A percentile compares a stretch with the other conserved stretches of the same genome.
phyloP scores from a whole-genome alignment of 2,113 vertebrate species.

The Rhinogobius similis region DNA sequence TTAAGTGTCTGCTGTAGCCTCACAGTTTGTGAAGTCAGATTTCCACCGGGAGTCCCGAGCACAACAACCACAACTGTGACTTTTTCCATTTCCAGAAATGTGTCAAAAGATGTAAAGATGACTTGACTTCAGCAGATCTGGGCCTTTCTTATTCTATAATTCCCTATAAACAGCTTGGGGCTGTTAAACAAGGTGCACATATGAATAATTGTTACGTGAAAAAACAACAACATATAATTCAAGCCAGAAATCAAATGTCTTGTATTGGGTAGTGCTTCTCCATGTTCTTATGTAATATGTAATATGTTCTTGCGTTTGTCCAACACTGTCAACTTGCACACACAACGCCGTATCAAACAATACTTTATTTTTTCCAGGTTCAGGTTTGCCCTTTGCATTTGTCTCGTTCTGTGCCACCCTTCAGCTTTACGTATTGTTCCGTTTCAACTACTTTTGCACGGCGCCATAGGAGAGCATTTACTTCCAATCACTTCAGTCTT shows the following conservation, averaged over 20 bases:
- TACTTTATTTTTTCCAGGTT: neutral
- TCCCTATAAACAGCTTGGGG: neutral
- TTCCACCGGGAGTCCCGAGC: neutral
- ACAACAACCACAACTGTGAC: neutral
- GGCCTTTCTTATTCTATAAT: neutral
- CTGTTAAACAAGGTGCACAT: neutral
- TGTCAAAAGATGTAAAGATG: neutral
- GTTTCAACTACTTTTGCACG: neutral
- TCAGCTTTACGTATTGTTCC: neutral
- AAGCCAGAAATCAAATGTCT: too few species aligned
- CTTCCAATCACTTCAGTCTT: conserved; percentile 7
- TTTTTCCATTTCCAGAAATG: neutral
- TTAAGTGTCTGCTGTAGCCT: neutral
- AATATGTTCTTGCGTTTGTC: neutral
- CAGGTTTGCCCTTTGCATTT: neutral
- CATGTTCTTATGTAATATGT: neutral
- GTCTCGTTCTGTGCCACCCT: neutral
- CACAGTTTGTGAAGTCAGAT: conserved; percentile 4
- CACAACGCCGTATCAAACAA: neutral
- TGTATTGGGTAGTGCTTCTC: neutral
- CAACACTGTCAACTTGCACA: neutral
- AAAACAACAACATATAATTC: too few species aligned
- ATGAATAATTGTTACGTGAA: too few species aligned
- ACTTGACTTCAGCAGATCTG: neutral
- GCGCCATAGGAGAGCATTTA: neutral